A percentile compares a stretch with the other conserved stretches of the same genome.
phyloP scores from a whole-genome alignment of 2,888 invertebrate genomes.

The Villa cingulata region DNA sequence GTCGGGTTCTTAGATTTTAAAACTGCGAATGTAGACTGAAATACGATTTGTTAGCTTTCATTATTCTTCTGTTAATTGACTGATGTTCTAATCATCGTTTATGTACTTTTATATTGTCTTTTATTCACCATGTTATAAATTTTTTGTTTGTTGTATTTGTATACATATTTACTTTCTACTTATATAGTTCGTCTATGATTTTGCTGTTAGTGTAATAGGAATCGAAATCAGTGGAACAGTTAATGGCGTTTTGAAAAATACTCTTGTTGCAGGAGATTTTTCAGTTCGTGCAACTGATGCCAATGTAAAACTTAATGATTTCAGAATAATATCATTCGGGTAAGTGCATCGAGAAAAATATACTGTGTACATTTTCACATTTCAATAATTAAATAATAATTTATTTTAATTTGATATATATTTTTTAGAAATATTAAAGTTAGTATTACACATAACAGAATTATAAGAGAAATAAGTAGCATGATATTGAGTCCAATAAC shows the following conservation, averaged over 20 bases:
- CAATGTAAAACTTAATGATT: constrained; percentile 26
- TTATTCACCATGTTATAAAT: background rate
- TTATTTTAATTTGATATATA: background rate
- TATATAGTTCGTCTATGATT: constrained; percentile 30
- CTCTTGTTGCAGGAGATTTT: constrained; percentile 28
- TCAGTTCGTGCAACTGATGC: constrained; percentile 26
- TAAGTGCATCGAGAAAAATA: too few relatives aligned
- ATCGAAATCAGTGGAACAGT: constrained; percentile 29
- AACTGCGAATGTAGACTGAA: too few relatives aligned
- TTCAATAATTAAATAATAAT: too few relatives aligned
- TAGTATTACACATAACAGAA: constrained; percentile 26
- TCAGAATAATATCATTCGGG: constrained; percentile 30
- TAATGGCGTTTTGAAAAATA: constrained; percentile 27
- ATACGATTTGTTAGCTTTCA: too few relatives aligned
- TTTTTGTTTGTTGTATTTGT: background rate
- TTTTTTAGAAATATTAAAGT: constrained; percentile 28
- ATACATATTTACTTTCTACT: background rate
- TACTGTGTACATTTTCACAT: too few relatives aligned
- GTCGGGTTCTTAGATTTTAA: too few relatives aligned
- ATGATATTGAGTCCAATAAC: constrained; percentile 33
- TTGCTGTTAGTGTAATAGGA: constrained; percentile 27
- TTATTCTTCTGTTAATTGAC: too few relatives aligned
- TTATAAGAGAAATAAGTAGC: constrained; percentile 29
- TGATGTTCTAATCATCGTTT: too few relatives aligned
- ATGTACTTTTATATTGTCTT: background rate